Base-by-base conservation (phyloP, 2,888 invertebrate species). In the Conops quadrifasciatus region DNA sequence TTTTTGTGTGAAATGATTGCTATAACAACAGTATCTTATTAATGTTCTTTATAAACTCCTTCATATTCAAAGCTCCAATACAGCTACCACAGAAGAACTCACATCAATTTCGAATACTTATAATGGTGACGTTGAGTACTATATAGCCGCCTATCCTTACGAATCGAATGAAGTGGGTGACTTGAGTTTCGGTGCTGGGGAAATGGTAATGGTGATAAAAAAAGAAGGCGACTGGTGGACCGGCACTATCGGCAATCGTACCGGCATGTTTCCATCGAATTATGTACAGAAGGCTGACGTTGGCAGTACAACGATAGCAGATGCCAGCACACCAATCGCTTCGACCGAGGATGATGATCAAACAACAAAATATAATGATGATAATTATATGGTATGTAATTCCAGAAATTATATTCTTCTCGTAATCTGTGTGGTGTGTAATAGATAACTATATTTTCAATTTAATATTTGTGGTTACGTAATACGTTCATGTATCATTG, bases 221-320 rank as follows among this genome's bases (percentile, higher is more conserved):
- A 91, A 94, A 74, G 97, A 98, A 73, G 98, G 97, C 0, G 98
- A 98, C 83, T 99, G 98, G 98, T 99, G 98, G 98, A 97, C 97
- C 4, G 98, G 98, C 36, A 90, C 91, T 75, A 90, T 96, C 77
- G 94, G 93, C 53, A 88, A 91, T 78, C 85, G 92, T 75, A 90
- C 90, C 13, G 99, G 99, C 70, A 96, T 98, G 77, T 99, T 99
- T 87, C 99, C 99, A 0, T 96, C 96, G 1, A 98, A 97, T 88
- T 99, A 98, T 87, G 98, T 95, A 69, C 93, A 93, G 80, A 91
- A 90, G 63, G 91, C 90, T 1, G 90, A 90, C 76, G 87, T 86
- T 45, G 86, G 87, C 0, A 75, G 76, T 28, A 77, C 81, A 15
- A 74, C 75, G 49, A 71, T 78, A 19, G 73, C 75, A 9, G 58